Conservation (phyloP, 2,888 invertebrate genomes). For the Nycteola revayana region DNA sequence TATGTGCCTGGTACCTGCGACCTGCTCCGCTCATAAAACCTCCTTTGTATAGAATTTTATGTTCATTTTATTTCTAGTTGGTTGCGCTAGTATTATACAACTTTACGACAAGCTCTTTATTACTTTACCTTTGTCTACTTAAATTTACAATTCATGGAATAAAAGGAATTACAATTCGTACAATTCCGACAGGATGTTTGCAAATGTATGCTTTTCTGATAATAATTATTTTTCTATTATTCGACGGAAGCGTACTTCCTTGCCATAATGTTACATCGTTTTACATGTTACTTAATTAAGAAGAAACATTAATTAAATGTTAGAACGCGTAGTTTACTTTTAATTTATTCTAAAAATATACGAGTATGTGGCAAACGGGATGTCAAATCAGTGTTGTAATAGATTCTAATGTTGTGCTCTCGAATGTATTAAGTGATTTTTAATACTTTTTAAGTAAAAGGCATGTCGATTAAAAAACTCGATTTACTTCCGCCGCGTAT, state of each 20-base stretch:
- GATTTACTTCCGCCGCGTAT: no score
- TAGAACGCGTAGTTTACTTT: no score
- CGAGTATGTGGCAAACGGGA: no score
- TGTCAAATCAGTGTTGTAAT: no score
- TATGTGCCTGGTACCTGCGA: constrained; percentile 64
- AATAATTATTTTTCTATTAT: background rate
- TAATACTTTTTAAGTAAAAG: no score
- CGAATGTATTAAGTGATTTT: no score
- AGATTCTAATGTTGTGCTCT: no score
- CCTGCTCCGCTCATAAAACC: constrained; percentile 31
- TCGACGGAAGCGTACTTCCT: background rate
- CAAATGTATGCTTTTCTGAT: no score
- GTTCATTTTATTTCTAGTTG: constrained; percentile 14
- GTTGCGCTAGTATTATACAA: constrained; percentile 24
- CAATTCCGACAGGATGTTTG: background rate
- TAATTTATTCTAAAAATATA: no score
- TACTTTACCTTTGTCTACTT: constrained; percentile 21
- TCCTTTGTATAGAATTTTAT: constrained; percentile 31
- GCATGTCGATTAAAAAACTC: no score
- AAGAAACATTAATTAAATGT: no score
- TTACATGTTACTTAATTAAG: background rate
- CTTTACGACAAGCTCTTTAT: constrained; percentile 31
- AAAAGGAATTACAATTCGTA: constrained; percentile 7
- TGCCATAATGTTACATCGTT: background rate
- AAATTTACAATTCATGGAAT: constrained; percentile 14